Percentiles rank a stretch among this genome's conserved stretches.
These are phyloP conservation scores for Drosophila atripex DNA, from an alignment of 2,888 invertebrate genomes.

Conservation along the genomic window DNA sequence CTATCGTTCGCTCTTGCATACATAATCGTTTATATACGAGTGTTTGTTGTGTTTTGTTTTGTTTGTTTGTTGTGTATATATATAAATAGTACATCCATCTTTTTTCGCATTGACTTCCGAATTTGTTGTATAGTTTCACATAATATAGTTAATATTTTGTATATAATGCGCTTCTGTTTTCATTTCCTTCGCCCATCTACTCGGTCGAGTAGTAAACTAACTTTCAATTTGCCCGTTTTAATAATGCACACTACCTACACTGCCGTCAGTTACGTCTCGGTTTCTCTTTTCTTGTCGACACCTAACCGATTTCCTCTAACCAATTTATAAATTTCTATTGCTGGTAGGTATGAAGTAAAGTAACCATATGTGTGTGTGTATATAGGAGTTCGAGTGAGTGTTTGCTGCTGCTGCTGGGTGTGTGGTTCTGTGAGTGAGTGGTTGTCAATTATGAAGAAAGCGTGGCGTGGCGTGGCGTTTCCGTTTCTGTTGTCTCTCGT, in stretches of 20 bases:
- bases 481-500: constrained; percentile 41
- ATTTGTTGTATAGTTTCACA: constrained; percentile 57
- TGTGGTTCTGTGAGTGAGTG: constrained; percentile 38
- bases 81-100: constrained; percentile 65
- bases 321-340: constrained; percentile 58
- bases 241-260: constrained; percentile 26
- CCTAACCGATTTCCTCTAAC: constrained; percentile 50
- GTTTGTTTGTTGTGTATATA: constrained; percentile 50
- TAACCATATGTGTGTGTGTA: constrained; percentile 39
- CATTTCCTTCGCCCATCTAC: constrained; percentile 28
- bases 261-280: constrained; percentile 18
- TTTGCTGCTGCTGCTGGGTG: constrained; percentile 3
- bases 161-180: constrained; percentile 69
- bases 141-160: constrained; percentile 65
- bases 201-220: constrained; percentile 32
- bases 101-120: constrained; percentile 37
- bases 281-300: constrained; percentile 44
- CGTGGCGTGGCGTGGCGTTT: constrained; percentile 38
- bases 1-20: constrained; percentile 24
- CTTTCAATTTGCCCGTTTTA: constrained; percentile 25
- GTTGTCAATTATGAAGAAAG: constrained; percentile 63
- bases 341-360: constrained; percentile 63
- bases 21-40: constrained; percentile 23
- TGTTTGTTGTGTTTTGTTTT: constrained; percentile 12
- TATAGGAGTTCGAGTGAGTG: constrained; percentile 13